Base-by-base conservation (phyloP, 2,113 vertebrate genomes). In the Tor tambroides region DNA sequence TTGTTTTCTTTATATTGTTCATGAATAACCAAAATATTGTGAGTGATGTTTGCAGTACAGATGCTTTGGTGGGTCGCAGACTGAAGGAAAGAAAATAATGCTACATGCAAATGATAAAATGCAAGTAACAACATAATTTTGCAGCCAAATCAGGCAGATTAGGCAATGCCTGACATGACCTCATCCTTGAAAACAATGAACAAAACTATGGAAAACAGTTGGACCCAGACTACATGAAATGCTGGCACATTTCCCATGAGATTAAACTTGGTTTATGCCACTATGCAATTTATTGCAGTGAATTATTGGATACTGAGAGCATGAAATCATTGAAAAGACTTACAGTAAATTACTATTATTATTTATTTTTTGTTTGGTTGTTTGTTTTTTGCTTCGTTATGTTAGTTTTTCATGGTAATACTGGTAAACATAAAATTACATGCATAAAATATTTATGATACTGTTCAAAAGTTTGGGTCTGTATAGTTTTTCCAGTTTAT, bases 1-100 rank as follows among this genome's bases (percentile, higher is more conserved):
- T 84, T 74, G 67, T 26, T 74, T 35, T 59, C 6, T 84, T 84
- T 74, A 84, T 56, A 28, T 74, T 56, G 12, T 17, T 35, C 41
- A 38, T 74, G 17, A 74, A 84, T 26, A 17, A 84, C 30, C 43
- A 17, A 38, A 28, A 23, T n/a, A 74, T 56, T 35, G 17, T 83
- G 21, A 71, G 11, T 41, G 69, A 14, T 41, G 82, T 54, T 35
- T 51, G 43, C 14, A 75, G 38, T 46, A 15, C 11, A 74, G 6
- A 41, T 74, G 21, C 38, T 75, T 75, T n/a, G 71, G 38, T 46
- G 72, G 21, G 38, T 32, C 15, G 9, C 19, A 72, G 69, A 23
- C 19, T 11, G 32, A 19, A 71, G 17, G 19, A 35, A 71, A 38
- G 32, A 38, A 9, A 38, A 38, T 32, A 38, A 35, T 35, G n/a